Conservation (phyloP, 2,797 vertebrate genomes). For the Tapera naevia region DNA sequence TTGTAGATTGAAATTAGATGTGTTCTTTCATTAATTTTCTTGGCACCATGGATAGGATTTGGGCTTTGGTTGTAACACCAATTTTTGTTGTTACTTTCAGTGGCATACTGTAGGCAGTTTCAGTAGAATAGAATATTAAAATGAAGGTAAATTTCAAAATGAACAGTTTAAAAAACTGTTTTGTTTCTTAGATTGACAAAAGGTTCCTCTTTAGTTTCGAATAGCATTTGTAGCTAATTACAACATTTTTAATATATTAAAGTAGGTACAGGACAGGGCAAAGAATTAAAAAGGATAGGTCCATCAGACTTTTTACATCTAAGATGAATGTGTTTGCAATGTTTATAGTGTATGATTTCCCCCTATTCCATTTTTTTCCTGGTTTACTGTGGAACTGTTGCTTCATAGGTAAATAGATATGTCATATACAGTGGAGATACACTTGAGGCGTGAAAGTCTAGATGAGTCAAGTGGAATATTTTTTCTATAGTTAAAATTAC, state of each 20-base stretch:
- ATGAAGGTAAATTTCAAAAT: not conserved
- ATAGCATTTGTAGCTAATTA: not conserved
- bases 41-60: not conserved
- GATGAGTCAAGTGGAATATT: not conserved
- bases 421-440: not conserved
- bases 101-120: not conserved
- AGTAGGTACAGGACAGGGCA: not conserved
- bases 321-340: not conserved
- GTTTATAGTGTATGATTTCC: not conserved
- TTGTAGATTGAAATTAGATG: not conserved
- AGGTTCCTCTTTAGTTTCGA: not conserved
- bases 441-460: not conserved
- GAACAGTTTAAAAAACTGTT: not conserved
- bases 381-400: not conserved
- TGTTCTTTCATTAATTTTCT: not conserved
- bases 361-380: not conserved
- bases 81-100: not conserved
- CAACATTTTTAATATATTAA: not conserved
- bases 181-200: not conserved
- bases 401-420: not conserved
- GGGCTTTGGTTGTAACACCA: not conserved
- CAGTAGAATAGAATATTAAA: not conserved
- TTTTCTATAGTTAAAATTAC: not conserved
- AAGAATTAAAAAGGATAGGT: not conserved
- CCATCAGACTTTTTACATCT: not conserved